Conservation (phyloP, 2,888 invertebrate genomes). For the Brachycybe producta region DNA sequence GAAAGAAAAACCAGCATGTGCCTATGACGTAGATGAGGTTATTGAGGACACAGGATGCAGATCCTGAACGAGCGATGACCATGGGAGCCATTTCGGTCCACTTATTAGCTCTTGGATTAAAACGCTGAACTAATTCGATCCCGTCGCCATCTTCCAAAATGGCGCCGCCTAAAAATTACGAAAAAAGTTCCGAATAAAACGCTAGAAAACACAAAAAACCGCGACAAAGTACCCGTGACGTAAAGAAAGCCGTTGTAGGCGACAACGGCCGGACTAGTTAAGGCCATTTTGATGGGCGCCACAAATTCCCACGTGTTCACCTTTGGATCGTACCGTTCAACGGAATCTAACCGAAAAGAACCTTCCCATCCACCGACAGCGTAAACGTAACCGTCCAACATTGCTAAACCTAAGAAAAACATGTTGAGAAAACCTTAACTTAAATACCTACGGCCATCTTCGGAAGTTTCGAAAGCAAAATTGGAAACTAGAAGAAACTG, state of each 20-base stretch:
- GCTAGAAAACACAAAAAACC: neutral
- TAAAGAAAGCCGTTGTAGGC: constrained; percentile 37
- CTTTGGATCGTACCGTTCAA: constrained; percentile 39
- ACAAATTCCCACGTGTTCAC: constrained; percentile 38
- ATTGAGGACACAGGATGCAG: constrained; percentile 38
- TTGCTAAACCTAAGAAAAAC: constrained; percentile 33
- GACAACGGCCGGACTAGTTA: constrained; percentile 39
- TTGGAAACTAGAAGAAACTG: too few species aligned
- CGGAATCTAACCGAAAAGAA: constrained; percentile 34
- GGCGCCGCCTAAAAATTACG: constrained; percentile 35
- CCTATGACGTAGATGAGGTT: constrained; percentile 39
- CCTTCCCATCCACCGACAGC: constrained; percentile 43
- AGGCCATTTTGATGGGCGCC: constrained; percentile 37
- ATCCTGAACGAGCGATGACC: constrained; percentile 40
- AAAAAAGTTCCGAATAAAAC: neutral
- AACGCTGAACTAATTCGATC: constrained; percentile 37
- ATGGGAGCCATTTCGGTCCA: constrained; percentile 39
- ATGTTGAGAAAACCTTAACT: constrained; percentile 7
- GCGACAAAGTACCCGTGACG: constrained; percentile 33
- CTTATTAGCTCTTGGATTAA: constrained; percentile 35
- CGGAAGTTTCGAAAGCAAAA: neutral
- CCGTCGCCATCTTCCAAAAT: constrained; percentile 41
- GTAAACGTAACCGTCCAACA: constrained; percentile 40
- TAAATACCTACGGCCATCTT: neutral
- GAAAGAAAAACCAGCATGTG: constrained; percentile 23